Base-by-base conservation (phyloP, 2,113 vertebrate species). In the Alouatta palliata region DNA sequence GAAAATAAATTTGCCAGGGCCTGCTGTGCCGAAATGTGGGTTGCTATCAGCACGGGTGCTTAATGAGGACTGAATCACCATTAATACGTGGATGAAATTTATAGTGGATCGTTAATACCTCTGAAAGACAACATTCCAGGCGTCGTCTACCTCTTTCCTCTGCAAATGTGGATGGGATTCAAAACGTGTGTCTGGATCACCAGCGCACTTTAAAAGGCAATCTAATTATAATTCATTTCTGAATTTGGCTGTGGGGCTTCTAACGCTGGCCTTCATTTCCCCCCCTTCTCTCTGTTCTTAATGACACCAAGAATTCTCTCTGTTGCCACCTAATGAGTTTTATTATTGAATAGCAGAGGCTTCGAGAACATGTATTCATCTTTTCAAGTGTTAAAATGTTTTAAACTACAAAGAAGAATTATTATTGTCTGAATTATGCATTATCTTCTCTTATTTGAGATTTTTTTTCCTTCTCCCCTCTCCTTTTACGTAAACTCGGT, bases 251-350 rank as follows among this genome's bases (percentile, higher is more conserved):
- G 37, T 0, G 10, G 84, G 52, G 68, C 1, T 1, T 5, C 0
- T 45, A 32, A 92, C 40, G 68, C 0, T 0, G 12, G 68, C 20
- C 6, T 92, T 97, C 91, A 47, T 91, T 96, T 93, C 6, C 27
- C 43, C 52, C 64, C 40, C 82, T 96, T 47, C 88, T 89, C 82
- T 1, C 6, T 91, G 43, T 91, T 94, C 90, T 97, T 95, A 97
- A 93, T 52, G 56, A 49, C 77, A 79, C 70, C 0, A 23, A 87
- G 9, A 40, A 96, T 97, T 96, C 91, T 90, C 97, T 83, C 54
- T 71, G 94, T 66, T 97, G 35, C 85, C 64, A 96, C n/a, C 70
- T 97, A 95, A 98, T 85, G 96, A 98, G 82, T 87, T 96, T 91
- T 91, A 68, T 82, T 91, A 85, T 75, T 93, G 86, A 97, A 92